A percentile compares a stretch with the other conserved stretches of the same genome.
phyloP scores from a whole-genome alignment of 2,797 vertebrate species.

The Heliangelus exortis region DNA sequence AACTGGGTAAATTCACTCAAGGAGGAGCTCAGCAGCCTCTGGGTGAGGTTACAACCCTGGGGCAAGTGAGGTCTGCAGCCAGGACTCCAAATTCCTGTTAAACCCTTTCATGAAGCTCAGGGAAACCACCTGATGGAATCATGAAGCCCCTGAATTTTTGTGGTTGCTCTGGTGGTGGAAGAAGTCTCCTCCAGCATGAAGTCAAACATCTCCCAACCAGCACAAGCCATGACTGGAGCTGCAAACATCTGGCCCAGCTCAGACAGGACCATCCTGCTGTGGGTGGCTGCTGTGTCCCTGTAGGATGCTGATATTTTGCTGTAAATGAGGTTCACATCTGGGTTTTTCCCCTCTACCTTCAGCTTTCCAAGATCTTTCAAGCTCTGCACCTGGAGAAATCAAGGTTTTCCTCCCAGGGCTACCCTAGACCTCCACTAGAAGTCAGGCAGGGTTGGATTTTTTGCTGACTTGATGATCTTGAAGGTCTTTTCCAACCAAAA shows the following conservation, averaged over 20 bases:
- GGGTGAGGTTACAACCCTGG: not conserved
- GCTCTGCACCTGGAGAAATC: not conserved
- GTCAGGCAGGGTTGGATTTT: accelerated
- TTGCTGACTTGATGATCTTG: not conserved
- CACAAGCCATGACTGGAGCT: not conserved
- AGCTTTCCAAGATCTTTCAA: not conserved
- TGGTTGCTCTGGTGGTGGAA: not conserved
- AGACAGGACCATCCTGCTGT: not conserved
- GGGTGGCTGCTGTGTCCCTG: not conserved
- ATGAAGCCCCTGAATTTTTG: not conserved
- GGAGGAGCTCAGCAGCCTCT: not conserved
- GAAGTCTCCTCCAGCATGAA: not conserved
- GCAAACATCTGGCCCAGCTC: not conserved
- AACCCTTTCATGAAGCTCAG: not conserved
- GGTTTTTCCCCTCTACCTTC: not conserved
- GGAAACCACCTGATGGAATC: not conserved
- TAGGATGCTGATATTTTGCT: not conserved
- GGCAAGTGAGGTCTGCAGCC: not conserved
- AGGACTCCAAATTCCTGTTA: not conserved
- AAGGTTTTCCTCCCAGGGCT: not conserved
- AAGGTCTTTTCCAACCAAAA: no score
- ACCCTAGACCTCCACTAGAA: not conserved
- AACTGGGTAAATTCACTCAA: not conserved
- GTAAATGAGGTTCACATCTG: not conserved
- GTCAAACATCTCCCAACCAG: not conserved